Percentiles rank a stretch among this genome's conserved stretches.
Conservation (phyloP, 2,797 vertebrate genomes). For the Streptopelia turtur region DNA sequence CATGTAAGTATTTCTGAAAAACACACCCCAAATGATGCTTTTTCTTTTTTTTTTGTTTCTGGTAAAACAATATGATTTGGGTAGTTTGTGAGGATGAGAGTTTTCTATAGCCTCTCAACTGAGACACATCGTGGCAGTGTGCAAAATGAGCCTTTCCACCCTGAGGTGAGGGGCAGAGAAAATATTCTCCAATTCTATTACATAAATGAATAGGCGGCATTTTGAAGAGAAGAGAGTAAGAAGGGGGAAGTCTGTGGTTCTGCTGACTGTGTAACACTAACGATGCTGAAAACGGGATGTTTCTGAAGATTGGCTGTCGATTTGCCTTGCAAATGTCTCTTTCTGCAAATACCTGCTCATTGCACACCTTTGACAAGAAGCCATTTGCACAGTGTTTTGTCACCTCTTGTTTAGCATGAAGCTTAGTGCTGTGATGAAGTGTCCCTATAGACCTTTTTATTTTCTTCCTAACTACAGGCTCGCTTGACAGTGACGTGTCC, state of each 20-base stretch:
- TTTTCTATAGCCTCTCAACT: background rate
- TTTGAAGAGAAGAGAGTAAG: background rate
- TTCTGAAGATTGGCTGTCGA: background rate
- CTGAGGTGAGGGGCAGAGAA: background rate
- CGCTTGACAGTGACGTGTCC: background rate
- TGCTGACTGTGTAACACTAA: background rate
- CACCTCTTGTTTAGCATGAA: background rate
- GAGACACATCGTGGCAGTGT: background rate
- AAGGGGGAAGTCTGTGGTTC: background rate
- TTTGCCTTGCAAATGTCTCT: background rate
- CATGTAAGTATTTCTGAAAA: background rate
- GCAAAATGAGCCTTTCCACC: background rate
- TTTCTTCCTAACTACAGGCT: background rate
- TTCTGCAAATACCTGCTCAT: background rate
- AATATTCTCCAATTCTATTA: background rate
- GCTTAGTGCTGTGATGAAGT: background rate
- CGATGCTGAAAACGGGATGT: background rate
- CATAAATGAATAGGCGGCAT: background rate
- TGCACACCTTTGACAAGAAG: background rate
- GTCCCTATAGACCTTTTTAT: background rate
- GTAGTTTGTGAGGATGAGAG: background rate
- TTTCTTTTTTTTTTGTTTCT: background rate
- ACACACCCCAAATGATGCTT: background rate
- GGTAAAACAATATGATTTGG: background rate
- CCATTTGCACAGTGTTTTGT: background rate